Conservation (phyloP, 2,113 vertebrate species). For the Stigmatopora argus region DNA sequence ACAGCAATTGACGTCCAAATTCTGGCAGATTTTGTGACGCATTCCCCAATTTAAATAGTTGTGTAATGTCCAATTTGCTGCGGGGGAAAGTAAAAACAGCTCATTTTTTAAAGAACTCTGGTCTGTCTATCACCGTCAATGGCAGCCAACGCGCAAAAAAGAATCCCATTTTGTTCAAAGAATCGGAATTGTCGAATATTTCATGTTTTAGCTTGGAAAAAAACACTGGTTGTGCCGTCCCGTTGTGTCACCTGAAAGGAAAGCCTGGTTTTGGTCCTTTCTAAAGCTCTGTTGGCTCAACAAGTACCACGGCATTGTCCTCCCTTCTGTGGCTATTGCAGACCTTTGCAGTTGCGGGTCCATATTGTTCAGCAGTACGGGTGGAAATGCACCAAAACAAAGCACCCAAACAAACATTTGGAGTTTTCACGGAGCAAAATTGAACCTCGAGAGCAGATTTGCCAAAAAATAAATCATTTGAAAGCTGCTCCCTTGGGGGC, state of each 20-base stretch:
- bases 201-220: background rate
- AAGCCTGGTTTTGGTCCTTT: conserved; percentile 46
- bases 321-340: conserved; percentile 57
- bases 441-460: background rate
- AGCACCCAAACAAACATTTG: conserved; percentile 44
- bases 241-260: conserved; percentile 24
- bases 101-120: too few species aligned
- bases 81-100: too few species aligned
- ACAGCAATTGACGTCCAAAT: too few species aligned
- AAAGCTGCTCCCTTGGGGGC: background rate
- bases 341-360: conserved; percentile 55
- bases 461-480: background rate
- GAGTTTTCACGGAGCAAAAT: background rate
- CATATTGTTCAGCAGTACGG: conserved; percentile 51
- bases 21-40: too few species aligned
- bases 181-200: background rate
- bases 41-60: too few species aligned
- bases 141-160: background rate
- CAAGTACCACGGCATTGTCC: conserved; percentile 54
- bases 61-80: too few species aligned
- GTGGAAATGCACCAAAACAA: conserved; percentile 9
- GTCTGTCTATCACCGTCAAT: too few species aligned
- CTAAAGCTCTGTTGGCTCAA: conserved; percentile 60
- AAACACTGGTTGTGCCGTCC: background rate
- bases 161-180: background rate